Base-by-base conservation (phyloP, 2,888 invertebrate species). In the Nomada ferruginata region DNA sequence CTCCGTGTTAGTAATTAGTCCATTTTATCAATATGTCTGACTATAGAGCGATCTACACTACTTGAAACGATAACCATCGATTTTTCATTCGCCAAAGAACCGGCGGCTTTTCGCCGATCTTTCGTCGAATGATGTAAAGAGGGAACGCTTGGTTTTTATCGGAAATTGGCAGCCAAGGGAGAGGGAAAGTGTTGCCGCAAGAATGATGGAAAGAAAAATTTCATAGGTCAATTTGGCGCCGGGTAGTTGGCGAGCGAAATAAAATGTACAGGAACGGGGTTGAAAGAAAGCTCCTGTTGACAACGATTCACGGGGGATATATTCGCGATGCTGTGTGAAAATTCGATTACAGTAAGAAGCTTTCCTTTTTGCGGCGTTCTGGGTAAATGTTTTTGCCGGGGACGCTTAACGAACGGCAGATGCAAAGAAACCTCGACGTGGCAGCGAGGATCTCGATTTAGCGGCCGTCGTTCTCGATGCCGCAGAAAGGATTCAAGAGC, bases 201-300 rank as follows among this genome's bases (percentile, higher is more conserved):
- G 53, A 64, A 52, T 47, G 66, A 57, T 66, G 61, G 36, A 61
- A 63, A 72, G 66, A 75, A 77, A 84, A 75, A 68, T 82, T 86
- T 88, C 70, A 74, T 69, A 57, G 86, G 77, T 69, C 79, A 88
- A 84, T 88, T 86, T 79, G 81, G 68, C 79, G 64, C 60, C 64
- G 69, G 63, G 23, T 65, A 59, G 29, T 52, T 76, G 68, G 72
- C 74, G 68, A 60, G 53, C 57, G 80, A 59, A 73, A 66, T 61
- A 65, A 70, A 70, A 81, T 70, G 71, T 29, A 70, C 79, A 57
- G 72, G 29, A 29, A 10, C 15, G 29, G 0, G 23, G 53, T 5
- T 60, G 26, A 71, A 55, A 47, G 55, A 64, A 64, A 29, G 13
- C 18, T 2, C 55, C 61, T 60, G 20, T 55, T 42, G 68, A 68